Percentiles rank a stretch among this genome's conserved stretches.
phyloP scores from a whole-genome alignment of 2,797 vertebrate species.

The Xenentodon cancila region DNA sequence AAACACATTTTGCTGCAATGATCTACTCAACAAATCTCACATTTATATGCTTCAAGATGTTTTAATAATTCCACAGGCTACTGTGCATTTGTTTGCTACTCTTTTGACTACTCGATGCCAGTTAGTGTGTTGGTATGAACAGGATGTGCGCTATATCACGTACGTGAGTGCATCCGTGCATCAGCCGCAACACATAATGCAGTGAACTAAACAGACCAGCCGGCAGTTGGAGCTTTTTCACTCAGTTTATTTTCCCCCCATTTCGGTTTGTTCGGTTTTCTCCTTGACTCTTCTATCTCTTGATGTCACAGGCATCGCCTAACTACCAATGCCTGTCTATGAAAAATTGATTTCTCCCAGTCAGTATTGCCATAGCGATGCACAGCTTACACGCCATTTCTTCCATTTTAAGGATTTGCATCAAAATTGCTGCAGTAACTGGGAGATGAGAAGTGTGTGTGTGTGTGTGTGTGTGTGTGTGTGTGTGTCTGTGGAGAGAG shows the following conservation, averaged over 20 bases:
- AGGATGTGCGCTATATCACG: no score
- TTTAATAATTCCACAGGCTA: no score
- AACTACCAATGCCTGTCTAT: conserved; percentile 65
- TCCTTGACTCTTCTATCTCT: conserved; percentile 61
- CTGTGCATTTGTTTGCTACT: no score
- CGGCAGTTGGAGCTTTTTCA: conserved; percentile 49
- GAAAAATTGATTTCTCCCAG: conserved; percentile 77
- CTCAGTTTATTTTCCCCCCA: conserved; percentile 46
- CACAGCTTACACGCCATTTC: conserved; percentile 64
- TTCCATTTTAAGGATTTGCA: conserved; percentile 72
- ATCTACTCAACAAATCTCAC: no score
- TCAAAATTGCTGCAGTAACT: conserved; percentile 62
- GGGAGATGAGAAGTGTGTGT: conserved; percentile 28
- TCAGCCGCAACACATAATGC: conserved; percentile 23
- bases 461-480: no score
- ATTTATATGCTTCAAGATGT: no score
- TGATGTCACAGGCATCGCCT: conserved; percentile 69
- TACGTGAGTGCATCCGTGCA: conserved; percentile 3
- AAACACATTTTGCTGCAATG: no score
- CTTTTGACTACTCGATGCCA: not conserved
- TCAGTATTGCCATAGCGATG: conserved; percentile 66
- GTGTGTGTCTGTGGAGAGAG: conserved; percentile 20
- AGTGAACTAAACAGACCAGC: conserved; percentile 32
- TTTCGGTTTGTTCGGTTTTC: conserved; percentile 52
- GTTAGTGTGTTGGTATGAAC: not conserved